Evolutionary conservation across 2,113 vertebrate genomes (phyloP).

Genomic region (Takifugu bimaculatus): DNA sequence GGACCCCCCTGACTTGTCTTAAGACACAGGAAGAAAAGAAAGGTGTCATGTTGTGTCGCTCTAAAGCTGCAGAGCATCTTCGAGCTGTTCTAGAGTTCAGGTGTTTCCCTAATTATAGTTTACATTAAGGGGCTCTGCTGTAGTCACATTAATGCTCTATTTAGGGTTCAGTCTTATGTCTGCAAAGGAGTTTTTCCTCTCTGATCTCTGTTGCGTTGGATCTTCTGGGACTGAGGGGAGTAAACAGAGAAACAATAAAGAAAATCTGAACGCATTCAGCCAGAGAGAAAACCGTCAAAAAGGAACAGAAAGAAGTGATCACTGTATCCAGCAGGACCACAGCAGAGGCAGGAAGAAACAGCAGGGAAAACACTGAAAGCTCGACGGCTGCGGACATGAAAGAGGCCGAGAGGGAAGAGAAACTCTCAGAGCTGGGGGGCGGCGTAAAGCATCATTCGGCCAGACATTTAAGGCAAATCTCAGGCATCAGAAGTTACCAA

Average conservation of each 20-base stretch:
- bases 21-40: slow-evolving; percentile 8
- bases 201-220: too few species aligned
- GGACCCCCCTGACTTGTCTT: slow-evolving; percentile 11
- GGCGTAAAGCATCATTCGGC: slow-evolving; percentile 12
- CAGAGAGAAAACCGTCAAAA: slow-evolving; percentile 23
- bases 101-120: slow-evolving; percentile 29
- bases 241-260: slow-evolving; percentile 2
- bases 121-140: background rate
- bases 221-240: too few species aligned
- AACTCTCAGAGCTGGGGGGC: background rate
- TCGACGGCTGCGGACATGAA: slow-evolving; percentile 18
- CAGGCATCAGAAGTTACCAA: slow-evolving; percentile 1
- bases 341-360: slow-evolving; percentile 9
- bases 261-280: slow-evolving; percentile 13
- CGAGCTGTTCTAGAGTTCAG: slow-evolving; percentile 6
- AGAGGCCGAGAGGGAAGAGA: slow-evolving; percentile 24
- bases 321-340: slow-evolving; percentile 16
- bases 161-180: background rate
- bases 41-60: slow-evolving; percentile 30
- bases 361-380: slow-evolving; percentile 6
- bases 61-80: slow-evolving; percentile 13
- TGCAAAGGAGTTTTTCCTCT: too few species aligned
- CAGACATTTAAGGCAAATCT: slow-evolving; percentile 17
- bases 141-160: background rate
- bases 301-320: slow-evolving; percentile 10